phyloP scores from a whole-genome alignment of 53 echinoderm and acorn worm species.

The Apostichopus leukothele region DNA sequence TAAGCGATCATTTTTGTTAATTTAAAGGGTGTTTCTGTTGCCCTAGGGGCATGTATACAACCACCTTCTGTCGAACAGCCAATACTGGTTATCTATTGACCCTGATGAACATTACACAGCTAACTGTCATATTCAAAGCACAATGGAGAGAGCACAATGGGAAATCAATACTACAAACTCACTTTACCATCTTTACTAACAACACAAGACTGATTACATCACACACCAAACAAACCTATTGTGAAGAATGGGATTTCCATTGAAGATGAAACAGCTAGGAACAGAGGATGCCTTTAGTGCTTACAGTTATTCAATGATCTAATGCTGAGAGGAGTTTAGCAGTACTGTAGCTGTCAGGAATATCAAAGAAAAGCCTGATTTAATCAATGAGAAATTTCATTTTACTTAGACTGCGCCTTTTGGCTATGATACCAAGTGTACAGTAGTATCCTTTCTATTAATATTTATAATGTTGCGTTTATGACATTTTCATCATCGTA shows the following conservation, averaged over 20 bases:
- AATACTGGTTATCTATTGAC: conserved; percentile 1
- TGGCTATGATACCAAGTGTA: too few species aligned
- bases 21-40: background rate
- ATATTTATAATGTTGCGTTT: too few species aligned
- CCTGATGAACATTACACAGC: conserved; percentile 16
- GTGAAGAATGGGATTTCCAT: background rate
- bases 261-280: background rate
- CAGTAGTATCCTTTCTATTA: too few species aligned
- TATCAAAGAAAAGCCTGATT: background rate
- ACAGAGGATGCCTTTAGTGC: background rate
- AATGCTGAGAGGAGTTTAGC: background rate
- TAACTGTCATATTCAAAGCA: conserved; percentile 28
- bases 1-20: too few species aligned
- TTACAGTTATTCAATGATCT: background rate
- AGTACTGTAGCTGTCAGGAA: background rate
- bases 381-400: conserved; percentile 18
- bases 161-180: conserved; percentile 38
- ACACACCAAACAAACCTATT: conserved; percentile 33
- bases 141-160: conserved; percentile 23
- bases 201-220: conserved; percentile 18
- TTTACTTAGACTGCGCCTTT: background rate
- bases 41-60: background rate
- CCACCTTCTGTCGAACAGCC: background rate
- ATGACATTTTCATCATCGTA: too few species aligned
- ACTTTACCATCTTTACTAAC: conserved; percentile 6